Base-by-base conservation (phyloP, 2,888 invertebrate species). In the Neocrepidodera transversa region DNA sequence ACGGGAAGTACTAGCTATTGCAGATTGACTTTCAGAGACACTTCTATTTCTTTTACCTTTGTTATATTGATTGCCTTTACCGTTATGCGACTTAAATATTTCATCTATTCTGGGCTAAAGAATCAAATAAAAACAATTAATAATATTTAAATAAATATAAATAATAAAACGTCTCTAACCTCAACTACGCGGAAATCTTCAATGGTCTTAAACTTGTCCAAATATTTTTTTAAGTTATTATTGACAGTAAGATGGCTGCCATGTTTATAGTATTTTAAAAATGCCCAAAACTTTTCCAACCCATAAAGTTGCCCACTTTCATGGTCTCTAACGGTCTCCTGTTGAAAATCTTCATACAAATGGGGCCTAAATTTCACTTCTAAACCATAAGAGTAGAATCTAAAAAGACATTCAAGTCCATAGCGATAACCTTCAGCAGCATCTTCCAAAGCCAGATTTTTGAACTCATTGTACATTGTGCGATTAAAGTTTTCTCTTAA, bases 201-300 rank as follows among this genome's bases (percentile, higher is more conserved):
- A 70, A 95, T 90, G 65, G 86, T 92, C 74, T 92, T 90, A 80
- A 92, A 95, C 75, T 89, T 89, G 58, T 86, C 83, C 56, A 95
- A 81, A 75, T 87, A 87, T 53, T 87, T 89, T 62, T 86, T 82
- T 38, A 95, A 81, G 73, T 86, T 87, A 1, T 89, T 83, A 64
- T 90, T 89, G 30, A 94, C 91, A 62, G 88, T 86, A 45, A 94
- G 81, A 62, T 89, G 87, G 17, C 81, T 83, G 26, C 90, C 87
- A 75, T 93, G 88, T 78, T 91, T 93, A 81, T 93, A 97, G 83
- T 97, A 98, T 81, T 97, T 97, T 58, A 95, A 83, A 85, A 98
- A 99, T 43, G 97, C 97, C 96, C 98, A 97, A 82, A 99, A 99
- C 80, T 99, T 99, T 82, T 99, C 99, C 68, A 99, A 82, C 18